Base-by-base conservation (phyloP, 2,888 invertebrate species). In the Trissolcus brochymenae region DNA sequence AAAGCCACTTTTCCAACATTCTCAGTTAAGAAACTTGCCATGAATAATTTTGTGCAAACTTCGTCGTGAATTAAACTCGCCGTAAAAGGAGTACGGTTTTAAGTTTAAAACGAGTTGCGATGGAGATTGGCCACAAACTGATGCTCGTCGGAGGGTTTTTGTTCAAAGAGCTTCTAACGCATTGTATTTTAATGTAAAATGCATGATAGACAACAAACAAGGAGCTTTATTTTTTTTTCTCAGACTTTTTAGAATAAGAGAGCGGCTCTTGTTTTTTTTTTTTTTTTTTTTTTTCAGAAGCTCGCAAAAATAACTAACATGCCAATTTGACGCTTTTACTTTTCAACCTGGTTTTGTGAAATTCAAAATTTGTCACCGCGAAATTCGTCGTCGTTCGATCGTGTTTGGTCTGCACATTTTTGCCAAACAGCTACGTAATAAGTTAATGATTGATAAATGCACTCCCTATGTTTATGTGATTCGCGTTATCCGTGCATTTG, bases 401-500 rank as follows among this genome's bases (percentile, higher is more conserved):
- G 70, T n/a, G n/a, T 65, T 56, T 61, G 65, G 57, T 61, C 64
- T 59, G 68, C 72, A 68, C 72, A 77, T 72, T 77, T 76, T 76
- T 72, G 62, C 62, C 56, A 35, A 76, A 54, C 77, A 72, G 62
- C 67, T 77, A 73, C 67, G 57, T 70, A 72, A 35, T 70, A 72
- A 35, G 35, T 35, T 35, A 77, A 73, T 77, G 73, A 73, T 77
- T 73, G 68, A 77, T 77, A 73, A 64, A 73, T 68, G 68, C 73
- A 50, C 35, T 35, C 35, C 9, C 35, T 35, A 60, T 68, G 77
- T 73, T 72, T 68, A 65, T 73, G 68, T 61, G 77, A 68, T 78
- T 56, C 77, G 61, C 70, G 68, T 78, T 70, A 74, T 74, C 74
- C 70, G 56, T 78, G 73, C 72, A 74, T 74, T 78, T 57, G 62